Conservation (phyloP, 2,113 vertebrate genomes). For the Mungos mungo region DNA sequence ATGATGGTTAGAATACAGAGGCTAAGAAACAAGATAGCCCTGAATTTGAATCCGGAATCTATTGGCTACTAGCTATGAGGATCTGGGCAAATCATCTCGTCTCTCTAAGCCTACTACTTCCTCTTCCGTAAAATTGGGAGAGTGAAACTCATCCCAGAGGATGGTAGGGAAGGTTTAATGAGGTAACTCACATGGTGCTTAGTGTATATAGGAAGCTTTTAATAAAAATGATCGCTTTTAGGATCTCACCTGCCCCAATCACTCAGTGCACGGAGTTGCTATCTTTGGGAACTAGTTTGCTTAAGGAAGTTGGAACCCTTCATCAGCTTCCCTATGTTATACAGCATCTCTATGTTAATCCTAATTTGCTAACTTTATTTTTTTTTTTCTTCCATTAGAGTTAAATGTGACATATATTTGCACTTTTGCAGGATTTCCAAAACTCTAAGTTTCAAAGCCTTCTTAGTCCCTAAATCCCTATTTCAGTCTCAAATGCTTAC, state of each 20-base stretch:
- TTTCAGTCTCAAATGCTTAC: neutral
- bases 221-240: neutral
- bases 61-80: neutral
- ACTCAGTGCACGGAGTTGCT: neutral
- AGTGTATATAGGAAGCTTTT: neutral
- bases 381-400: neutral
- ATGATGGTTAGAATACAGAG: neutral
- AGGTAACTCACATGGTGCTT: neutral
- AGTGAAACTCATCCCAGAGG: neutral
- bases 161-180: neutral
- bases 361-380: neutral
- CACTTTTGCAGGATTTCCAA: slow-evolving; percentile 1
- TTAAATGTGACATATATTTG: neutral
- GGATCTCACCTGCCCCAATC: neutral
- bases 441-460: neutral
- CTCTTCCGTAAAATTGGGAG: neutral
- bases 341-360: neutral
- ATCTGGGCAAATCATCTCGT: neutral
- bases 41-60: neutral
- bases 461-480: neutral
- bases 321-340: neutral
- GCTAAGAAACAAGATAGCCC: neutral
- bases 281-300: neutral
- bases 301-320: neutral
- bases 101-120: neutral